A percentile compares a stretch with the other conserved stretches of the same genome.
phyloP scores from a whole-genome alignment of 2,113 vertebrate species.

The Pycnonotus jocosus region DNA sequence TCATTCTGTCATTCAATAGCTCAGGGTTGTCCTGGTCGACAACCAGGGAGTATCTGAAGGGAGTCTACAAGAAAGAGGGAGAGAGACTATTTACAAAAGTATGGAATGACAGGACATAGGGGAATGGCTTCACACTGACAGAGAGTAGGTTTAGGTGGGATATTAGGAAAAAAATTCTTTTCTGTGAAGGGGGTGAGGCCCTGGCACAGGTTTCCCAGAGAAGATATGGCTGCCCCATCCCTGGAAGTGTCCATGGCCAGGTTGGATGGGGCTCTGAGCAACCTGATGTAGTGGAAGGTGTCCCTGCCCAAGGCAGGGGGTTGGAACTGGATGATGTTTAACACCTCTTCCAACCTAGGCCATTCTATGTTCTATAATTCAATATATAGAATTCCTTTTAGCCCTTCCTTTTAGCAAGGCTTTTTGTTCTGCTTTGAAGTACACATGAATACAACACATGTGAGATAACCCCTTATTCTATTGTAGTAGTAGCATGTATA shows the following conservation, averaged over 20 bases:
- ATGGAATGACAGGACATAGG: neutral
- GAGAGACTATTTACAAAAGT: neutral
- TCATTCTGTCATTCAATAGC: neutral
- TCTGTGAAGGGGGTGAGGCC: neutral
- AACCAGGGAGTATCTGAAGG: neutral
- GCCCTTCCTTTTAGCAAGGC: neutral
- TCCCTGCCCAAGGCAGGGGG: neutral
- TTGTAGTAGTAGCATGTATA: neutral
- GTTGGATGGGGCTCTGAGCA: neutral
- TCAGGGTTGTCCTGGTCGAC: neutral
- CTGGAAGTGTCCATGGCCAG: neutral
- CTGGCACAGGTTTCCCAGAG: neutral
- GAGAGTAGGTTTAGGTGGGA: neutral
- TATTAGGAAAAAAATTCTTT: neutral
- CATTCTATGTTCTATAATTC: neutral
- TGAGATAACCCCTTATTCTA: neutral
- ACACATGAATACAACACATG: fast-evolving
- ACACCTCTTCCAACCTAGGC: neutral
- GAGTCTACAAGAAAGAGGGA: neutral
- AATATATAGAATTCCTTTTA: neutral
- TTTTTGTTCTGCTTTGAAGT: neutral
- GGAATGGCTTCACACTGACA: neutral
- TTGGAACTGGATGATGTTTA: neutral
- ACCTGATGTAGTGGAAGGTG: fast-evolving
- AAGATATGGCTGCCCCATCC: neutral